Base-by-base conservation (phyloP, 2,113 vertebrate species). In the Periophthalmodon schlosseri region DNA sequence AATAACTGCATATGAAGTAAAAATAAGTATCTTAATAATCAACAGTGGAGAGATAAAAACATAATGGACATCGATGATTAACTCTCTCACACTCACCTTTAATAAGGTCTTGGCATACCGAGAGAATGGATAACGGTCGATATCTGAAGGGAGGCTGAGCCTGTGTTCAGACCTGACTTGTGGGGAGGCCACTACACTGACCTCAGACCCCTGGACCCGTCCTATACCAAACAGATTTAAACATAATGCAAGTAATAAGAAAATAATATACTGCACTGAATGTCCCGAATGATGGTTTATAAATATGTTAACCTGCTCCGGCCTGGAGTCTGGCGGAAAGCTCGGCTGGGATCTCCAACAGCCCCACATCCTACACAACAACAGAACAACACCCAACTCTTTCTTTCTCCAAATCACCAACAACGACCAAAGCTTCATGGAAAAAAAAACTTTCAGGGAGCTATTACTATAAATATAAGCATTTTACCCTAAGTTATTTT, bases 271-370 rank as follows among this genome's bases (percentile, higher is more conserved):
- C 23, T 15, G 13, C 50, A 3, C 4, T 15, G 23, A 13, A 15
- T 15, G 12, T n/a, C n/a, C 3, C 28, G 57, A 28, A 60, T 60
- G 4, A 24, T 44, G 39, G 6, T 44, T 44, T 44, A 2, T 44
- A 10, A 44, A 10, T 44, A 58, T 58, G 9, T 67, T 54, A 18
- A 99, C 98, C 93, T 90, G 94, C 83, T 12, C 86, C 86, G 1
- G 60, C 79, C 58, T 68, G 93, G 70, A 99, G 94, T 84, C 96
- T 91, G 77, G 92, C 91, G 0, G 95, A 94, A 56, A 99, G 92
- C 73, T 98, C 96, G 24, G 94, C 96, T 0, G 98, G 98, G 83
- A 99, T 97, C 90, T 97, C 96, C 87, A 98, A 87, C 83, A 91
- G 87, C 18, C 94, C 94, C 87, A 96, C 94, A 10, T 98, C 96